Evolutionary conservation across 2,888 invertebrate genomes (phyloP), one percentile per base, ranked within the genome.

Genomic region (Pediacus dermestoides): DNA sequence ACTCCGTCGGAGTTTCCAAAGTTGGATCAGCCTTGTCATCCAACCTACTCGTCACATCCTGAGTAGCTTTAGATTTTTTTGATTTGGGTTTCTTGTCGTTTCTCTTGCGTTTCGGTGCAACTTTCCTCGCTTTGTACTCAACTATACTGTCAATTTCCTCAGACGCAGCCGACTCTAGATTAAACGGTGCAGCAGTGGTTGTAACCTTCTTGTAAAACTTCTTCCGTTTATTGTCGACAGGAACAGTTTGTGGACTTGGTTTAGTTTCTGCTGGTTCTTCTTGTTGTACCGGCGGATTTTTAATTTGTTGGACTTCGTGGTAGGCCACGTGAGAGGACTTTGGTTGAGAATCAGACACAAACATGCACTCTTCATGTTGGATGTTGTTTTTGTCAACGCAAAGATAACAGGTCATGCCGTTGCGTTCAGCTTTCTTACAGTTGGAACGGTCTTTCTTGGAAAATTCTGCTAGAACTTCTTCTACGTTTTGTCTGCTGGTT

Each of bases 351-450:
- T 81, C 81, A 1, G 82, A 81, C 4, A 84, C 76, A 65, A 78
- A 86, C 79, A 85, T 84, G 60, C 87, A 87, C 63, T 87, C 86
- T 65, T 87, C 86, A 55, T 85, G 79, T 62, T 82, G 80, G 32
- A 80, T 71, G 1, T 85, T 85, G 32, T 76, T 74, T 49, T 80
- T 74, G 55, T 85, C 83, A 2, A 78, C 68, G 60, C 87, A 87
- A 50, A 81, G 75, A 61, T 78, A 86, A 60, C 87, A 87, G 0
- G 84, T 85, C 82, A 86, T 83, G 23, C 82, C 81, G 50, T 83
- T 81, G 56, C 81, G 82, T 44, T 77, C 74, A 0, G 82, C 75
- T 63, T 82, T 82, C 57, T 82, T 81, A 61, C 87, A 87, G 4
- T 79, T 71, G 14, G 82, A 79, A 50, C 84, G 73, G 55, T 86